phyloP scores from a whole-genome alignment of 2,797 vertebrate genomes.

The Psittacula echo region DNA sequence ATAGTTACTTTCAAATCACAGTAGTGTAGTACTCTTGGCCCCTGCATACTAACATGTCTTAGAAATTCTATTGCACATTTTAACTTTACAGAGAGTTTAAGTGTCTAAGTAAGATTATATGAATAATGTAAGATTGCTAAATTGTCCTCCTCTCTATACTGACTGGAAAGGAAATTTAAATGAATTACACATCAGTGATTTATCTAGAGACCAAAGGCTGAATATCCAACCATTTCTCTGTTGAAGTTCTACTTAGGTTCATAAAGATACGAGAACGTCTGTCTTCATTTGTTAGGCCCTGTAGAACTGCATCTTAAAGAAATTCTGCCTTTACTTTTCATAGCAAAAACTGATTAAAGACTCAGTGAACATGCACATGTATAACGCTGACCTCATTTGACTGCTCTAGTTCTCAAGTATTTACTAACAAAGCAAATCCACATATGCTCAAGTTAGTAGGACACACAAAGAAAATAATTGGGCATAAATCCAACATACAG shows the following conservation, averaged over 20 bases:
- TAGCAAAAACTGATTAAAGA: neutral
- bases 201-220: neutral
- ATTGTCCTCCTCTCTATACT: constrained; percentile 38
- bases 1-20: neutral
- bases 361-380: neutral
- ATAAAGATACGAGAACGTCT: neutral
- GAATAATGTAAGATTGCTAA: constrained; percentile 59
- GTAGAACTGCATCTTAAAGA: neutral
- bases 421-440: neutral
- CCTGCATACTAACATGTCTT: constrained; percentile 23
- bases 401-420: neutral
- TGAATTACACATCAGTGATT: constrained; percentile 42
- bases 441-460: neutral
- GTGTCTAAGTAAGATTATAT: constrained; percentile 34
- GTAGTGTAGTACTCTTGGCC: neutral
- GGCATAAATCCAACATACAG: neutral
- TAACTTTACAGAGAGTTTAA: constrained; percentile 50
- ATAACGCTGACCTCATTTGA: neutral
- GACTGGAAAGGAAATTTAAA: constrained; percentile 44
- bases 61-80: constrained; percentile 30
- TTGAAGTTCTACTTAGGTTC: neutral
- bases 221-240: constrained; percentile 11
- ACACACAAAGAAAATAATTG: neutral
- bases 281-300: neutral
- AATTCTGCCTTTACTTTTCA: neutral